phyloP scores from a whole-genome alignment of 2,797 vertebrate genomes.

The Anguilla anguilla region DNA sequence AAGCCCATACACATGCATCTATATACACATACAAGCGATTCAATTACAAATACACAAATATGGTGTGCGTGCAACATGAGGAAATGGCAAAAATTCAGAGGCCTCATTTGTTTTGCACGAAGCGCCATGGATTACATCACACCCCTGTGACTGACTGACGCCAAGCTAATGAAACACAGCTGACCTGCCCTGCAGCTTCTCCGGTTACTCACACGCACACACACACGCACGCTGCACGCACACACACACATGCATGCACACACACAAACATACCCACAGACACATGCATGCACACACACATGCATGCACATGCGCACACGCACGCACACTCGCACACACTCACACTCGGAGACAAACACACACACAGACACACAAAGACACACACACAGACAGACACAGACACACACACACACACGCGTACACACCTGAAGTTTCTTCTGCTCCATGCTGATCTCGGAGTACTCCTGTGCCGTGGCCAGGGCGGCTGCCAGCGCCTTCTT shows the following conservation, averaged over 20 bases:
- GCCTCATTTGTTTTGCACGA: neutral
- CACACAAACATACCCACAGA: no score
- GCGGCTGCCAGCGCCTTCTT: slow-evolving; percentile 97
- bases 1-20: neutral
- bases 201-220: no score
- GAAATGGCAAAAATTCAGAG: neutral
- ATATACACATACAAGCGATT: neutral
- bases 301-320: no score
- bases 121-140: neutral
- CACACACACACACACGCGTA: neutral
- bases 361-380: neutral
- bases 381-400: neutral
- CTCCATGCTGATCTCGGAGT: slow-evolving; percentile 98
- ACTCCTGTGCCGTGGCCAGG: slow-evolving; percentile 94
- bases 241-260: no score
- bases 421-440: slow-evolving; percentile 93
- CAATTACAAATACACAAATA: neutral
- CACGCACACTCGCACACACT: no score
- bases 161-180: neutral
- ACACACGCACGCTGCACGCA: neutral
- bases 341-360: no score
- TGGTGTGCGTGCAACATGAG: neutral
- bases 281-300: no score
- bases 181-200: neutral
- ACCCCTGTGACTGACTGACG: neutral